phyloP scores from a whole-genome alignment of 2,888 invertebrate genomes.

The Stegophylla sp. region DNA sequence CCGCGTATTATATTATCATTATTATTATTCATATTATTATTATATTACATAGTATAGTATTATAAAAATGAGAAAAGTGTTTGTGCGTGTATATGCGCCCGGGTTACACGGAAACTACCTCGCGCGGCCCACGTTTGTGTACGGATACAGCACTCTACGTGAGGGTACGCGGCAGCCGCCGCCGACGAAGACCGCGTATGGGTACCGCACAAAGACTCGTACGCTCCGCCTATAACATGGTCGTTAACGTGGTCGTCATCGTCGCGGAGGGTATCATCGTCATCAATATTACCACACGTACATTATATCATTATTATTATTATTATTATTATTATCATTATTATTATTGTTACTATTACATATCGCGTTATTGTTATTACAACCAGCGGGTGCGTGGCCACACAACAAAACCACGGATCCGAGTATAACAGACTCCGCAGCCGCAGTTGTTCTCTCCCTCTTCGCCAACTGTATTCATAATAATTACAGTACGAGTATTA shows the following conservation, averaged over 20 bases:
- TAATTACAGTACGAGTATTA: too few relatives aligned
- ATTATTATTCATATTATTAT: background rate
- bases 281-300: too few relatives aligned
- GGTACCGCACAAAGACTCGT: background rate
- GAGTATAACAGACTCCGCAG: too few relatives aligned
- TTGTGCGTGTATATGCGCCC: background rate
- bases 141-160: too few relatives aligned
- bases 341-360: background rate
- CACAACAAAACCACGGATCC: too few relatives aligned
- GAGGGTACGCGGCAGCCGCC: background rate
- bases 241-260: conserved; percentile 31
- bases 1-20: background rate
- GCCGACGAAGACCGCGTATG: background rate
- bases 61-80: background rate
- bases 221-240: conserved; percentile 54
- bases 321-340: background rate
- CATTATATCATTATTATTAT: too few relatives aligned
- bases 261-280: background rate
- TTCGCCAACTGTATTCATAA: too few relatives aligned
- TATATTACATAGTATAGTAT: background rate
- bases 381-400: too few relatives aligned
- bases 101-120: background rate
- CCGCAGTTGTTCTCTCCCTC: too few relatives aligned
- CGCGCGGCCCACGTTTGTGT: background rate
- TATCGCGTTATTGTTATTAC: background rate